Conservation (phyloP, 2,888 invertebrate species). For the Myopa testacea region DNA sequence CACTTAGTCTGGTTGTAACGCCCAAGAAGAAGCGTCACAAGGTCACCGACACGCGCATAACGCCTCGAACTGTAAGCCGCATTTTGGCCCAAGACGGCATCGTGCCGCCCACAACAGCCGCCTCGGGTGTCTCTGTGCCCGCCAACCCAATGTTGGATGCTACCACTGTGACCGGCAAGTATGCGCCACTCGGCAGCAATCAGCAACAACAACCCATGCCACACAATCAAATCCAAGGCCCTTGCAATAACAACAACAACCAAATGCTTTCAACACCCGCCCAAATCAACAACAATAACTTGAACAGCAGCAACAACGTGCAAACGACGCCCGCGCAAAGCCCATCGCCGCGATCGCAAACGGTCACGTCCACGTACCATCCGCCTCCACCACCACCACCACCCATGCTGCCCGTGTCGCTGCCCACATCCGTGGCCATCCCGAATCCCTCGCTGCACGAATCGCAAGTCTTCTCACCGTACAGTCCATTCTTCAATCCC, state of each 20-base stretch:
- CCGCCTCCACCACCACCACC: constrained; percentile 78
- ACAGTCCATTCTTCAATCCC: constrained; percentile 87
- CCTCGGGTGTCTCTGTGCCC: constrained; percentile 41
- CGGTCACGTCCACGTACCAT: constrained; percentile 57
- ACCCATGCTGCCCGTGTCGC: constrained; percentile 86
- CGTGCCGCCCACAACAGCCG: constrained; percentile 73
- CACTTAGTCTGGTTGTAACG: constrained; percentile 92
- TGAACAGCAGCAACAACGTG: constrained; percentile 46
- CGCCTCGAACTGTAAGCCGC: constrained; percentile 89
- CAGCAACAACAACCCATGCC: constrained; percentile 62
- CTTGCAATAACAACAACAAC: constrained; percentile 46
- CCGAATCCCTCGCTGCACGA: constrained; percentile 96
- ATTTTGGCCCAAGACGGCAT: constrained; percentile 86
- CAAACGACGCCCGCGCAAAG: constrained; percentile 69
- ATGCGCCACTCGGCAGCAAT: constrained; percentile 30
- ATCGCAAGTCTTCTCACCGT: constrained; percentile 92
- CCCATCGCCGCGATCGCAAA: constrained; percentile 78
- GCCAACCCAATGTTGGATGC: constrained; percentile 43
- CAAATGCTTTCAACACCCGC: constrained; percentile 29
- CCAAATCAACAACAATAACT: constrained; percentile 35
- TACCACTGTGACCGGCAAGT: constrained; percentile 32
- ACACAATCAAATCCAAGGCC: constrained; percentile 55
- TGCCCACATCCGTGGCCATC: constrained; percentile 96
- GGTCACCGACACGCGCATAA: constrained; percentile 94
- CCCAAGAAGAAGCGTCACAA: constrained; percentile 97